A percentile compares a stretch with the other conserved stretches of the same genome.
These are phyloP conservation scores for Colossoma macropomum DNA, from an alignment of 2,113 vertebrate genomes.

Conservation along the genomic window DNA sequence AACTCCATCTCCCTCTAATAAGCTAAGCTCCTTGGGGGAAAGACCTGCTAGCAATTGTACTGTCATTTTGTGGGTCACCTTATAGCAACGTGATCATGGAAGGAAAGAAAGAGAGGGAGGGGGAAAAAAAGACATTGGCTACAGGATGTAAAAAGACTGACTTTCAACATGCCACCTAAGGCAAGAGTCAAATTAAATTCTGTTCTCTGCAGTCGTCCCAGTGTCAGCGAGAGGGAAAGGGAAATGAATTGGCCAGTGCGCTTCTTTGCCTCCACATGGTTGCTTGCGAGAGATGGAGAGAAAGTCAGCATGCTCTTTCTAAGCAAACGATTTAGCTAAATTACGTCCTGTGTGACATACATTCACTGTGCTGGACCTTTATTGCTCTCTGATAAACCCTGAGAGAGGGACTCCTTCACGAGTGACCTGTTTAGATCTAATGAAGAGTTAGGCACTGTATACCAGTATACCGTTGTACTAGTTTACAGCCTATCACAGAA, in stretches of 20 bases:
- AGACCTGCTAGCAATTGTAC: constrained; percentile 51
- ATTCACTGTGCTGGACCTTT: constrained; percentile 54
- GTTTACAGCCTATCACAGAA: neutral
- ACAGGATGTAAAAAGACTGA: constrained; percentile 36
- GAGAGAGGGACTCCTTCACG: constrained; percentile 9
- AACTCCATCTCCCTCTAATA: constrained; percentile 53
- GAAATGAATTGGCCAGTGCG: constrained; percentile 42
- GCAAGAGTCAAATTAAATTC: constrained; percentile 49
- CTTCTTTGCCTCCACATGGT: constrained; percentile 18
- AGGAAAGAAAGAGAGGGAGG: neutral
- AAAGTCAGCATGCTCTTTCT: neutral
- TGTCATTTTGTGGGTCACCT: constrained; percentile 58
- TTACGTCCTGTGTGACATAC: constrained; percentile 35
- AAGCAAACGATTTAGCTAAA: constrained; percentile 50
- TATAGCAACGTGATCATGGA: constrained; percentile 41
- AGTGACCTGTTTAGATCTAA: neutral
- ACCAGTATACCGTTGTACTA: neutral
- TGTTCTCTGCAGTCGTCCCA: constrained; percentile 36
- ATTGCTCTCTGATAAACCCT: constrained; percentile 58
- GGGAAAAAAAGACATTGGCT: constrained; percentile 26
- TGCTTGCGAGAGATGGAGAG: constrained; percentile 3
- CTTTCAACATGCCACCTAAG: constrained; percentile 45
- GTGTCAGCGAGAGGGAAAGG: constrained; percentile 31
- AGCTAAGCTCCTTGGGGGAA: constrained; percentile 57
- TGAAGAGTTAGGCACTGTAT: neutral